Evolutionary conservation across 2,888 invertebrate genomes (phyloP), one percentile per base, ranked within the genome.

Genomic region (Neuroscelio doddi): DNA sequence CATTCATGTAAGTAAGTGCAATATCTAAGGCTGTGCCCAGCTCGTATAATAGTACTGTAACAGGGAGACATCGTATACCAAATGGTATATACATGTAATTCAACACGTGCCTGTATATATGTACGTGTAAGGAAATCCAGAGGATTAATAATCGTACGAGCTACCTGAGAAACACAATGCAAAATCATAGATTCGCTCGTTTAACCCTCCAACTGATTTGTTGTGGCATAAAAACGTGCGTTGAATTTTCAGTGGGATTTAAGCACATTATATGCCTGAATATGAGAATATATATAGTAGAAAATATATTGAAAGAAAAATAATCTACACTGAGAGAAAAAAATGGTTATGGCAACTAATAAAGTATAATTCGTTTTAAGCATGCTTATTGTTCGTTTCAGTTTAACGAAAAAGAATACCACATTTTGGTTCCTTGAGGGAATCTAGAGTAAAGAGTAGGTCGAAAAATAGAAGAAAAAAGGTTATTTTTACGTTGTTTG

Each of bases 121-220:
- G 61, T 57, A 61, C 61, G 49, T 41, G 65, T 50, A 34, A 57
- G 53, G 57, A 57, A 62, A 66, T 58, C 62, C 45, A 34, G 36
- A 57, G 62, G 62, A 66, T 62, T 66, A 66, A 66, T 66, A 66
- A 66, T 66, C 62, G 62, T 58, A 62, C 66, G 44, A 58, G 66
- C 66, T 46, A 38, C 50, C 55, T 29, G 62, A 61, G 66, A 66
- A 66, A 62, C 66, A 66, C 66, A 66, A 66, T 66, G 57, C 66
- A 55, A 57, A 66, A 62, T 66, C 66, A 58, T 62, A 66, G 62
- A 56, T 62, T 62, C 50, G 53, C 57, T 62, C 56, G 57, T 58
- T 62, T 66, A 62, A 62, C 66, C 66, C 66, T 61, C 62, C 66
- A 52, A 62, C 61, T 62, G 66, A 65, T 61, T 62, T 61, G 66